Conservation (phyloP, 2,888 invertebrate species). For the Drosophila tripunctata region DNA sequence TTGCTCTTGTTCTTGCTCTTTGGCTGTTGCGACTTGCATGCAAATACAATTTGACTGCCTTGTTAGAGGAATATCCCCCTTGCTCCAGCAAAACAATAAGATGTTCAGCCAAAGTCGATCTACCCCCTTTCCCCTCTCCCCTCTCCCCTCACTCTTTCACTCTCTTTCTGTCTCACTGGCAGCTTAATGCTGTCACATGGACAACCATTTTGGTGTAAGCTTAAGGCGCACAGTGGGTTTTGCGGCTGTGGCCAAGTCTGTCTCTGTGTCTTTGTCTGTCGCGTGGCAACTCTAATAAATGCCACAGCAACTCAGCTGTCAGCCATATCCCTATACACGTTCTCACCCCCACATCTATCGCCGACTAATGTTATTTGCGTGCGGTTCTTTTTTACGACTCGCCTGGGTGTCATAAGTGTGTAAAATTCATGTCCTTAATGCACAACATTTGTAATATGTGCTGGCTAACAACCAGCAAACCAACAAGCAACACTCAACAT, state of each 20-base stretch:
- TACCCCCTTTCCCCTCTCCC: neutral
- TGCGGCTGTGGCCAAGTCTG: constrained; percentile 46
- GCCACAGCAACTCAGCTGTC: constrained; percentile 68
- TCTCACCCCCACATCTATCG: constrained; percentile 29
- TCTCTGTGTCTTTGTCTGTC: constrained; percentile 35
- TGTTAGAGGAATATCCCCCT: constrained; percentile 61
- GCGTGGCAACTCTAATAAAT: constrained; percentile 75
- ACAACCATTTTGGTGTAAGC: constrained; percentile 70
- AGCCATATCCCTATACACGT: constrained; percentile 22
- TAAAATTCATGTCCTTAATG: constrained; percentile 73
- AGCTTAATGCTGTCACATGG: constrained; percentile 63
- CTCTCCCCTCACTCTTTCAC: too few species aligned
- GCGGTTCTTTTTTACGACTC: constrained; percentile 68
- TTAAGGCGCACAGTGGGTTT: constrained; percentile 66
- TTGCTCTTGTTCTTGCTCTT: neutral
- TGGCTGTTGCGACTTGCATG: constrained; percentile 63
- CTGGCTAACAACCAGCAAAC: constrained; percentile 29
- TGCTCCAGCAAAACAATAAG: constrained; percentile 65
- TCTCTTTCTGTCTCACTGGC: neutral
- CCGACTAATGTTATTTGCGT: constrained; percentile 69
- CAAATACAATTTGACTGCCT: constrained; percentile 77
- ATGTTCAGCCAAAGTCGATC: constrained; percentile 46
- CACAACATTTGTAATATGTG: constrained; percentile 68
- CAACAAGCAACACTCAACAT: constrained; percentile 34
- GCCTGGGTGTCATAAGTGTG: constrained; percentile 73